phyloP scores from a whole-genome alignment of 2,797 vertebrate genomes.

The Cyclopterus lumpus region DNA sequence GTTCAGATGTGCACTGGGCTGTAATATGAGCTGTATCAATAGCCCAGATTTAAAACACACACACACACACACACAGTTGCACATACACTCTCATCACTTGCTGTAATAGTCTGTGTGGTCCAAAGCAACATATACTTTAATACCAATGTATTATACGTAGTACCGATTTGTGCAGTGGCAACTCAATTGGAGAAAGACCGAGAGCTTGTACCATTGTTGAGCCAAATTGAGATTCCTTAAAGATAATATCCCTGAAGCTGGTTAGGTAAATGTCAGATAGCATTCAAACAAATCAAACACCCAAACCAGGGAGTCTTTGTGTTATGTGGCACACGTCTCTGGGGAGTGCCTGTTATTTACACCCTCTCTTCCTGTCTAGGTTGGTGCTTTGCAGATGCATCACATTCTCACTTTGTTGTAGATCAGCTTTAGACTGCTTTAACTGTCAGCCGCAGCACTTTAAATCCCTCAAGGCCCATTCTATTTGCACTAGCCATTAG shows the following conservation, averaged over 20 bases:
- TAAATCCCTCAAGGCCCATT: slow-evolving; percentile 73
- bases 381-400: slow-evolving; percentile 66
- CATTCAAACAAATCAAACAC: slow-evolving; percentile 71
- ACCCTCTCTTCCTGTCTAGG: slow-evolving; percentile 68
- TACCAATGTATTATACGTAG: slow-evolving; percentile 5
- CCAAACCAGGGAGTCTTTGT: slow-evolving; percentile 63
- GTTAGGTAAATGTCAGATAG: slow-evolving; percentile 72
- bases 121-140: background rate
- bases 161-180: slow-evolving; percentile 2
- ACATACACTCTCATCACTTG: slow-evolving; percentile 36
- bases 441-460: slow-evolving; percentile 74
- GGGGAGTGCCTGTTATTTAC: slow-evolving; percentile 76
- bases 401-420: slow-evolving; percentile 77
- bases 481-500: slow-evolving; percentile 76
- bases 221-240: slow-evolving; percentile 49
- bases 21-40: slow-evolving; percentile 70
- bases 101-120: slow-evolving; percentile 66
- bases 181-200: slow-evolving; percentile 20
- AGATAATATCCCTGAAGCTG: slow-evolving; percentile 58
- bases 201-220: slow-evolving; percentile 22
- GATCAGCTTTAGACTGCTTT: slow-evolving; percentile 72
- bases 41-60: slow-evolving; percentile 49
- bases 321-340: slow-evolving; percentile 70
- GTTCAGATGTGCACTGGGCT: slow-evolving; percentile 72
- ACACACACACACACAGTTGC: slow-evolving; percentile 22